A percentile compares a stretch with the other conserved stretches of the same genome.
Conservation (phyloP, 2,888 invertebrate genomes). For the Drosophila merina region DNA sequence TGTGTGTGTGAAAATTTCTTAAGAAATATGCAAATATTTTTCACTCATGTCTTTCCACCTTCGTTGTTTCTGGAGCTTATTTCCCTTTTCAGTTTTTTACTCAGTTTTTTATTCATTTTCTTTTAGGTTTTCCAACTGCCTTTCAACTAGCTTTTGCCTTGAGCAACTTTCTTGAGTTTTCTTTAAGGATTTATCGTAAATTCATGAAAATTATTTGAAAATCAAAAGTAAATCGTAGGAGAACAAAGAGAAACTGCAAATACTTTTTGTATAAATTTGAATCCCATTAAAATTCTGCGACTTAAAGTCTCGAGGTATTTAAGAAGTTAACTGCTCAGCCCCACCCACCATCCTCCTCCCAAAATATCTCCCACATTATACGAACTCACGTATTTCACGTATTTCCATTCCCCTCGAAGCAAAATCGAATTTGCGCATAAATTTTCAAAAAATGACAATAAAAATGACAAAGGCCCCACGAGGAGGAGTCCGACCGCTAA, state of each 20-base stretch:
- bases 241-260: neutral
- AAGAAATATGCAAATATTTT: slow-evolving; percentile 67
- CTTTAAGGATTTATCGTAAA: too few relatives aligned
- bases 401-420: slow-evolving; percentile 10
- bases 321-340: neutral
- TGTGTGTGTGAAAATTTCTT: slow-evolving; percentile 54
- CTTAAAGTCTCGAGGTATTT: neutral
- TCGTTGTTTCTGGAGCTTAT: slow-evolving; percentile 4
- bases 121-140: slow-evolving; percentile 24
- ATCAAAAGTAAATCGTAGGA: too few relatives aligned
- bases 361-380: slow-evolving; percentile 34
- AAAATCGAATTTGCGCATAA: slow-evolving; percentile 59
- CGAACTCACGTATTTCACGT: slow-evolving; percentile 45
- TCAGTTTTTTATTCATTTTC: slow-evolving; percentile 19
- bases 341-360: neutral
- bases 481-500: slow-evolving; percentile 49
- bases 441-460: slow-evolving; percentile 62
- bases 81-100: slow-evolving; percentile 25
- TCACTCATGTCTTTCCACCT: slow-evolving; percentile 20
- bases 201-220: too few relatives aligned
- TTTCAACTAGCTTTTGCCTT: slow-evolving; percentile 51
- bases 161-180: slow-evolving; percentile 45
- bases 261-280: neutral
- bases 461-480: slow-evolving; percentile 57
- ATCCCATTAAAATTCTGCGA: neutral